Evolutionary conservation across 2,888 invertebrate species (phyloP).

Genomic region (Clusia tigrina): DNA sequence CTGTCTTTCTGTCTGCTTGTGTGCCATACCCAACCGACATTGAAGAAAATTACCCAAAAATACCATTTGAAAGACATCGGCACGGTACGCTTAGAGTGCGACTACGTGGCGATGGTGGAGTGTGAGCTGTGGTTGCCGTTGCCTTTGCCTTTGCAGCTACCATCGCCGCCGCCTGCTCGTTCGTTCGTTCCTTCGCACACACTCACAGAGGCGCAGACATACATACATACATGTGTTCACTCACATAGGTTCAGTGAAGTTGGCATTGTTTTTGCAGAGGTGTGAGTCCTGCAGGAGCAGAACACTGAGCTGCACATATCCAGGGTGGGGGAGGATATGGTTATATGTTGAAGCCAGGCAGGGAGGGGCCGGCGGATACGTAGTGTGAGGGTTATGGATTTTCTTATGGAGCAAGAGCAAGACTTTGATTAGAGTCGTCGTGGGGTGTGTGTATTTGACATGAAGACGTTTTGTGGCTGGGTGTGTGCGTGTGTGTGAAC

Average conservation of each 20-base stretch:
- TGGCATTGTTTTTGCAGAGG: constrained; percentile 20
- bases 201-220: neutral
- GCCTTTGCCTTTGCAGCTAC: too few species aligned
- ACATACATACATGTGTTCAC: neutral
- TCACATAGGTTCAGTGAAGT: constrained; percentile 15
- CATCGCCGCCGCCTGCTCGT: too few species aligned
- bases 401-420: constrained; percentile 10
- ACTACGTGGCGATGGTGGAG: too few species aligned
- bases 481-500: constrained; percentile 7
- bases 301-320: neutral
- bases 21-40: constrained; percentile 3
- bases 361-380: too few species aligned
- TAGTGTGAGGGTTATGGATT: constrained; percentile 15
- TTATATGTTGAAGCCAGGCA: constrained; percentile 2
- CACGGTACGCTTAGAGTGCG: too few species aligned
- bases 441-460: constrained; percentile 44
- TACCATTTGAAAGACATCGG: constrained; percentile 5
- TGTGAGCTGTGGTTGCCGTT: too few species aligned
- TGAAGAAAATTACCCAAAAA: constrained; percentile 10
- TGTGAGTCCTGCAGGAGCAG: neutral
- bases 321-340: neutral
- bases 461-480: constrained; percentile 51
- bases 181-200: neutral
- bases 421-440: constrained; percentile 17
- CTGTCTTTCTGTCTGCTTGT: too few species aligned